Evolutionary conservation across 2,888 invertebrate genomes (phyloP).

Genomic region (Drosophila pseudotakahashii): DNA sequence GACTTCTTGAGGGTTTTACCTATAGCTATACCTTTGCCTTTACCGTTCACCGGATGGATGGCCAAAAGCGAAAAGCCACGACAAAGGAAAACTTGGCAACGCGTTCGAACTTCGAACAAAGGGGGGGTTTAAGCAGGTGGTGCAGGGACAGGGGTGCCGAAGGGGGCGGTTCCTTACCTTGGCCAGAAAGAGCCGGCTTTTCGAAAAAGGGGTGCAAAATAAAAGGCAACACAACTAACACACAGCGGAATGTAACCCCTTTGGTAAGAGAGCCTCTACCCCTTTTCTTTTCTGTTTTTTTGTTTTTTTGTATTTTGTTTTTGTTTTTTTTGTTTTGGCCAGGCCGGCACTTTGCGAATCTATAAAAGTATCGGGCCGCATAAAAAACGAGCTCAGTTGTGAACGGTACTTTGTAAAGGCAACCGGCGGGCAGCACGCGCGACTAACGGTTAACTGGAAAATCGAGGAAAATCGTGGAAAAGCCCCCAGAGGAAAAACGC

Average conservation of each 20-base stretch:
- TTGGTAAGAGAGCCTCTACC: slow-evolving; percentile 4
- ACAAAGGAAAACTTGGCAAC: slow-evolving; percentile 66
- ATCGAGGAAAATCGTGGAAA: slow-evolving; percentile 5
- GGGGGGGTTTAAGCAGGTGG: background rate
- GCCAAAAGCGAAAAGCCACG: slow-evolving; percentile 35
- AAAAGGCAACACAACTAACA: too few relatives aligned
- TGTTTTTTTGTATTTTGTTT: too few relatives aligned
- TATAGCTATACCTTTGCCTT: slow-evolving; percentile 9
- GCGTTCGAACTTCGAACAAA: slow-evolving; percentile 67
- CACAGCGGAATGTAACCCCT: slow-evolving; percentile 8
- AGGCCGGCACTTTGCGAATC: slow-evolving; percentile 78
- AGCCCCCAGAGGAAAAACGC: slow-evolving; percentile 8
- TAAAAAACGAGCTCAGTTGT: slow-evolving; percentile 84
- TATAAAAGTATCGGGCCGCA: slow-evolving; percentile 83
- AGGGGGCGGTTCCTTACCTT: slow-evolving; percentile 48
- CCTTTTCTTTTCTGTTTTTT: background rate
- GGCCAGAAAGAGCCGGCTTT: slow-evolving; percentile 70
- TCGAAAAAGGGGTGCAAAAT: slow-evolving; percentile 63
- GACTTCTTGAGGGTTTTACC: background rate
- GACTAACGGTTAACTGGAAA: slow-evolving; percentile 48
- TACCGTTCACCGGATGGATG: slow-evolving; percentile 53
- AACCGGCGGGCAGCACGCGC: slow-evolving; percentile 48
- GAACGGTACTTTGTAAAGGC: slow-evolving; percentile 82
- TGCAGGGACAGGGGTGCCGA: background rate
- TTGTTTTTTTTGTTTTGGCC: slow-evolving; percentile 12